Percentiles rank a stretch among this genome's conserved stretches.
phyloP scores from a whole-genome alignment of 2,888 invertebrate species.

The Drosophila limbata region DNA sequence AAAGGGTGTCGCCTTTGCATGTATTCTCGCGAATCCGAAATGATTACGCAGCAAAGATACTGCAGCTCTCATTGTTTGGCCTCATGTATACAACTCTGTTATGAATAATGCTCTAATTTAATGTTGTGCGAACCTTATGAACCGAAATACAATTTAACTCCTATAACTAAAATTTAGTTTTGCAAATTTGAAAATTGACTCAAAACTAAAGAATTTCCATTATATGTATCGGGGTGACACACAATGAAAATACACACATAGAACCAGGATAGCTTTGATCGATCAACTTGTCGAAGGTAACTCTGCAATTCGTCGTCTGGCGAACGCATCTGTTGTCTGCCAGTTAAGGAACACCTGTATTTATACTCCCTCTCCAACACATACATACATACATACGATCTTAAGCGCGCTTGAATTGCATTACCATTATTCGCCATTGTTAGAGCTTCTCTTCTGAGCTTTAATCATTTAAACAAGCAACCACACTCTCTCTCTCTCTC shows the following conservation, averaged over 20 bases:
- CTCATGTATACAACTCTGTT: slow-evolving; percentile 21
- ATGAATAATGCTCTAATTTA: slow-evolving; percentile 25
- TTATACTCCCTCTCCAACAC: too few relatives aligned
- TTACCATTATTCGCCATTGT: too few relatives aligned
- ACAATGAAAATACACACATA: slow-evolving; percentile 1
- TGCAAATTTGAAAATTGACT: slow-evolving; percentile 25
- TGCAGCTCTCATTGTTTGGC: slow-evolving; percentile 51
- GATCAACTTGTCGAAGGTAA: too few relatives aligned
- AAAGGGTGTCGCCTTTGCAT: slow-evolving; percentile 30
- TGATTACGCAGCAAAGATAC: slow-evolving; percentile 53
- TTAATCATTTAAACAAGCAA: too few relatives aligned
- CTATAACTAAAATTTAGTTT: slow-evolving; percentile 6
- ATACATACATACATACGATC: too few relatives aligned
- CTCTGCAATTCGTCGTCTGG: too few relatives aligned
- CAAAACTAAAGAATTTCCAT: slow-evolving; percentile 8
- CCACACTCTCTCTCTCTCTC: too few relatives aligned
- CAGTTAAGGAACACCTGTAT: too few relatives aligned
- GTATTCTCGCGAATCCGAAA: slow-evolving; percentile 38
- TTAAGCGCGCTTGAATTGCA: too few relatives aligned
- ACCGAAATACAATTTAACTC: slow-evolving; percentile 4
- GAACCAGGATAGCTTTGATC: slow-evolving; percentile 12
- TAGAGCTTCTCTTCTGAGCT: too few relatives aligned
- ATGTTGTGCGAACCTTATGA: slow-evolving; percentile 12
- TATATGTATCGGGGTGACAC: not conserved
- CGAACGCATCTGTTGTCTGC: too few relatives aligned